Base-by-base conservation (phyloP, 2,888 invertebrate genomes). In the Dasysyrphus tricinctus region DNA sequence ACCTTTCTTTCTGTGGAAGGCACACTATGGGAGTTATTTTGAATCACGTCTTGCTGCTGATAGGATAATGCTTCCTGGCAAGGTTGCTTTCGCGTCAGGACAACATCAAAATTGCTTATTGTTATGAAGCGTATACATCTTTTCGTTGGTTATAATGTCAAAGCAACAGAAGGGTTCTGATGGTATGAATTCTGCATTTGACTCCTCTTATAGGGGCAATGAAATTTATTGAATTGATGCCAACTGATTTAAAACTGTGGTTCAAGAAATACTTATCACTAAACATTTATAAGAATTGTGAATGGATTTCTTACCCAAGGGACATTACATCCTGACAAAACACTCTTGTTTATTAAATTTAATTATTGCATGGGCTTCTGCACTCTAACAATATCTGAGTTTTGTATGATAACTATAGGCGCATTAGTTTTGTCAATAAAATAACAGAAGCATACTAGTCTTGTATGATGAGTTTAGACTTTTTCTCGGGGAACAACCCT, bases 1-100 rank as follows among this genome's bases (percentile, higher is more conserved):
- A 44, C 16, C 16, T 11, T 44, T 11, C 29, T 6, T 29, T 11
- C 16, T n/a, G 42, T 9, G 11, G 11, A 5, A 61, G 12, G 14
- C 24, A 39, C 6, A 61, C 4, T 39, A n/a, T 16, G n/a, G 11
- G 12, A 47, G 29, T 44, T 44, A 47, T 63, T 16, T 32, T 14
- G 4, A 6, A 29, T 32, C n/a, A 11, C n/a, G n/a, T n/a, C 16
- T n/a, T n/a, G 9, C 54, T 5, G 3, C 47, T 42, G 39, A 14
- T 42, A 16, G 24, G 42, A 32, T 39, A 72, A 61, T 72, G 67
- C 67, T 44, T 65, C 44, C 49, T 39, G 57, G 16, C 19, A 59
- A 19, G 51, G 73, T 54, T 75, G 54, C 56, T 42, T 63, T 42
- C 16, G 14, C 42, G 24, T 42, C 39, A 34, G 24, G 37, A 19